phyloP scores from a whole-genome alignment of 2,888 invertebrate genomes.

The Yponomeuta plumbellus region DNA sequence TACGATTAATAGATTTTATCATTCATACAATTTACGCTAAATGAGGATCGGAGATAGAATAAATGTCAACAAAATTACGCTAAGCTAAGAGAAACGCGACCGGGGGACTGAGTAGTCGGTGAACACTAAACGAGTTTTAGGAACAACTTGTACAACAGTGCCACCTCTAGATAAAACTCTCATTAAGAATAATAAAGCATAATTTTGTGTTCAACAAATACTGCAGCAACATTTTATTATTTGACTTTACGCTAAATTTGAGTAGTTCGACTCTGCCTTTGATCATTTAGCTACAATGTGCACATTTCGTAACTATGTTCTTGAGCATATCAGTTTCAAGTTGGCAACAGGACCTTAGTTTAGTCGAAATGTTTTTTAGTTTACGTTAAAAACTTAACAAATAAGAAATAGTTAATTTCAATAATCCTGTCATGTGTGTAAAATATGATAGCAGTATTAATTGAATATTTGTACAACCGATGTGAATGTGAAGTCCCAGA shows the following conservation, averaged over 20 bases:
- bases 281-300: constrained; percentile 60
- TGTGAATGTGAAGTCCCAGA: constrained; percentile 34
- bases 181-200: constrained; percentile 55
- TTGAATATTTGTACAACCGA: constrained; percentile 54
- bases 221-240: constrained; percentile 63
- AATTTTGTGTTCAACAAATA: constrained; percentile 65
- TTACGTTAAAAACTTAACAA: not conserved
- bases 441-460: constrained; percentile 19
- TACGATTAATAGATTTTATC: constrained; percentile 44
- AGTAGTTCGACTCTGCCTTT: constrained; percentile 27
- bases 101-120: constrained; percentile 17
- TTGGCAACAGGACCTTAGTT: constrained; percentile 41
- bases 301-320: constrained; percentile 46
- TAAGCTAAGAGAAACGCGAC: constrained; percentile 42
- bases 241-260: constrained; percentile 60
- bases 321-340: constrained; percentile 54
- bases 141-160: constrained; percentile 52
- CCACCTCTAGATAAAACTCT: constrained; percentile 63
- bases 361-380: not conserved
- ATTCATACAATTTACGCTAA: constrained; percentile 55
- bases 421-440: constrained; percentile 27
- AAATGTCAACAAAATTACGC: constrained; percentile 52
- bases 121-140: constrained; percentile 33
- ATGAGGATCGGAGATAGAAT: constrained; percentile 51
- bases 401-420: not conserved